Percentiles rank a stretch among this genome's conserved stretches.
Conservation (phyloP, 2,888 invertebrate species). For the Torymus tubicola region DNA sequence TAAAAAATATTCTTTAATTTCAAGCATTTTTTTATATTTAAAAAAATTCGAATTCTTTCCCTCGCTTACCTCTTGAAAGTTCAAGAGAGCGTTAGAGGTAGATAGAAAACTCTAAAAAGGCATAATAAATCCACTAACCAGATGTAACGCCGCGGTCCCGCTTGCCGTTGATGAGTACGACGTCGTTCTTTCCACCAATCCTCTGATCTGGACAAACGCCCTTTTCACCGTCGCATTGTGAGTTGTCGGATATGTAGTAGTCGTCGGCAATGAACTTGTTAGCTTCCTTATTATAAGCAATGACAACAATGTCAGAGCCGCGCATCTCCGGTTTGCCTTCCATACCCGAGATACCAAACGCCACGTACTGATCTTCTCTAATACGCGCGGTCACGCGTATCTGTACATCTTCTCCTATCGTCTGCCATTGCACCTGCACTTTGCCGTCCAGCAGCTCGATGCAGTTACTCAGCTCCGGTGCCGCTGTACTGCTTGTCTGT, state of each 20-base stretch:
- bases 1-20: too few species aligned
- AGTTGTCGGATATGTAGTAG: slow-evolving; percentile 88
- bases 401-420: slow-evolving; percentile 85
- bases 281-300: slow-evolving; percentile 82
- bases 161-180: slow-evolving; percentile 84
- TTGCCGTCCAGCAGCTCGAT: slow-evolving; percentile 89
- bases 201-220: slow-evolving; percentile 92
- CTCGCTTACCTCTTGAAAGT: background rate
- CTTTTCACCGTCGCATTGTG: slow-evolving; percentile 88
- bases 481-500: slow-evolving; percentile 88
- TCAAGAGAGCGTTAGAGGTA: background rate
- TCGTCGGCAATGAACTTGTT: slow-evolving; percentile 87
- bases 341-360: slow-evolving; percentile 90
- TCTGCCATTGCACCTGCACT: slow-evolving; percentile 92
- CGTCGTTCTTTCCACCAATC: slow-evolving; percentile 89
- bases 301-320: slow-evolving; percentile 90
- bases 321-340: slow-evolving; percentile 86
- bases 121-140: slow-evolving; percentile 61
- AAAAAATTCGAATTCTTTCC: too few species aligned
- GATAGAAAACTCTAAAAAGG: background rate
- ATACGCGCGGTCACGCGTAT: slow-evolving; percentile 88
- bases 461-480: slow-evolving; percentile 84
- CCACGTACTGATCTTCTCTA: slow-evolving; percentile 90
- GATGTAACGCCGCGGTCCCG: slow-evolving; percentile 88
- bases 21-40: too few species aligned